Percentiles rank a stretch among this genome's conserved stretches.
Conservation (phyloP, 2,113 vertebrate genomes). For the Lota lota region DNA sequence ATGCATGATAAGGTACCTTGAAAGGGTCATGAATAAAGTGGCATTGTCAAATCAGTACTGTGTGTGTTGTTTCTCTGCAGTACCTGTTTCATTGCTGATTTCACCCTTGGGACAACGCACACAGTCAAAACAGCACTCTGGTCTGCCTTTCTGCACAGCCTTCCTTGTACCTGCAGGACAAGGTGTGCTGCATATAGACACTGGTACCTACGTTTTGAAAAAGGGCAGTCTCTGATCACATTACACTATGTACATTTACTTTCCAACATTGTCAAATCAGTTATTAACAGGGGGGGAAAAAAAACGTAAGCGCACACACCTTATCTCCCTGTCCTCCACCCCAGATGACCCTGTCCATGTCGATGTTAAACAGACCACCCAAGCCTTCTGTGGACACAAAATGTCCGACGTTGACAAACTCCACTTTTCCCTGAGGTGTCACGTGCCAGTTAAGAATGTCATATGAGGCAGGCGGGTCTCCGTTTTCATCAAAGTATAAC, state of each 20-base stretch:
- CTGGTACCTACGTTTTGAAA: slow-evolving; percentile 32
- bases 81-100: slow-evolving; percentile 56
- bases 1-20: no score
- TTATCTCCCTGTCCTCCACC: slow-evolving; percentile 28
- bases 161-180: slow-evolving; percentile 50
- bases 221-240: no score
- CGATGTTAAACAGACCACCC: slow-evolving; percentile 42
- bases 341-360: slow-evolving; percentile 52
- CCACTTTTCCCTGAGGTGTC: slow-evolving; percentile 24
- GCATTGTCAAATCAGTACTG: no score
- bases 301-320: slow-evolving; percentile 7
- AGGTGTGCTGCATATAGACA: slow-evolving; percentile 48
- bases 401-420: slow-evolving; percentile 54
- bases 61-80: not conserved
- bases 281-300: no score
- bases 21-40: no score
- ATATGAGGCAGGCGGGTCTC: slow-evolving; percentile 54
- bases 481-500: slow-evolving; percentile 58
- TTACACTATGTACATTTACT: no score
- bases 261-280: no score
- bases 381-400: slow-evolving; percentile 45
- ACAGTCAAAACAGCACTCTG: slow-evolving; percentile 61
- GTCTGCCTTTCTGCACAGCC: slow-evolving; percentile 51
- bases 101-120: slow-evolving; percentile 52
- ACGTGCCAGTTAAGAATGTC: slow-evolving; percentile 67